Evolutionary conservation across 2,113 vertebrate genomes (phyloP), one percentile per base, ranked within the genome.

Genomic region (Takifugu flavidus): DNA sequence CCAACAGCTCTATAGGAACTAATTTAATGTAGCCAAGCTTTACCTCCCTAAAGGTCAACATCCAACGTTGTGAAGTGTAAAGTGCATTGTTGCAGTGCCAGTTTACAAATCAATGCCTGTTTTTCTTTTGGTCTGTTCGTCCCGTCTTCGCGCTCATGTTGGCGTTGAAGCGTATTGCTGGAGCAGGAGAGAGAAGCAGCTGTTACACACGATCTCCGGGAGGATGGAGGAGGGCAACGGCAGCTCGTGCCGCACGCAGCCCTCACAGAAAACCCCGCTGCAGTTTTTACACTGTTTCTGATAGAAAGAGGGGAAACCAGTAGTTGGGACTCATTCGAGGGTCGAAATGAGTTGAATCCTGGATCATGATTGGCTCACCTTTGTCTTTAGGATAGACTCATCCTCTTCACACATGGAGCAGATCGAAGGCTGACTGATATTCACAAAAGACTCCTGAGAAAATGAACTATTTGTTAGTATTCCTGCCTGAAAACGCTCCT

Each of bases 161-260:
- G 95, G 94, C 1, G 90, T 93, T 26, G 79, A 87, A 0, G 91
- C 92, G 13, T 96, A 98, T 13, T 95, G 93, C 59, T 92, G 91
- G 25, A 98, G 91, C 26, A 98, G 74, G 53, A 6, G 82, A 4
- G 86, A 4, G 62, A 94, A 93, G 74, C 96, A 98, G 49, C 79
- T 29, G 1, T 85, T 81, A 60, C 96, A 98, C 27, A 96, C 94
- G 0, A 67, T 80, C 82, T 94, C 91, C 0, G 94, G 96, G 59
- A 93, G 87, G 56, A 97, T 96, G 61, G 94, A 98, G 8, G 95
- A 96, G 0, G 96, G 94, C 3, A 98, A 85, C 0, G 95, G 97
- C 74, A 97, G 86, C 85, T 95, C 90, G 0, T 95, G 89, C 2
- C 74, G 80, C 0, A 93, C 90, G 7, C 96, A 98, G 71, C 80